Evolutionary conservation across 2,888 invertebrate genomes (phyloP), one percentile per base, ranked within the genome.

Genomic region (Thereva unica): DNA sequence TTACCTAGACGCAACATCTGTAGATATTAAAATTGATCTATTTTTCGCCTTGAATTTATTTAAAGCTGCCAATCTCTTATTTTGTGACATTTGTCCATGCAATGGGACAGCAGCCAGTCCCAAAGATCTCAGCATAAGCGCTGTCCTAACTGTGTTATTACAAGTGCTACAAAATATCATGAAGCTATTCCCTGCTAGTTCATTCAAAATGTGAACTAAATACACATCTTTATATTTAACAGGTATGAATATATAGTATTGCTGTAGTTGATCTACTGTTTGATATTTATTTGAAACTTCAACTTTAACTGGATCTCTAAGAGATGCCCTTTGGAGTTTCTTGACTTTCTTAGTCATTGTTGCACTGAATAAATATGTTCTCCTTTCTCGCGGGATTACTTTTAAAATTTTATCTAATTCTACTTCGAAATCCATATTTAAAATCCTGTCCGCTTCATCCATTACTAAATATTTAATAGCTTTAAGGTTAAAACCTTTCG

Each of bases 71-170:
- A 99, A 84, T 41, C 99, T 86, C 77, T 97, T 97, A 77, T 96
- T 94, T 82, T 99, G 99, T 9, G 93, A 91, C 96, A 99, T 97
- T 83, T 99, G 97, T 0, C 99, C 99, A 80, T 99, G 96, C n/a
- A 99, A 84, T 1, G 99, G 97, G 55, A 99, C 93, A 0, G 97
- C 98, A 1, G 91, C 89, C 69, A 98, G 85, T 5, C 98, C 97
- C 8, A 99, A 85, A 77, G 92, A 92, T 55, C 97, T 85, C 68
- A 99, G 83, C 80, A 98, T 85, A 44, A 97, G 82, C 0, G 97
- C 95, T 0, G 92, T 89, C 67, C 95, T 86, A 69, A 96, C 87
- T 0, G 97, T 95, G 76, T 92, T 92, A 68, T 91, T 93, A 79
- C 98, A 98, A 0, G 98, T 99, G 50, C 92, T 87, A 78, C 96